Conservation (phyloP, 1,140 invertebrate genomes). For the Hycleus cichorii region DNA sequence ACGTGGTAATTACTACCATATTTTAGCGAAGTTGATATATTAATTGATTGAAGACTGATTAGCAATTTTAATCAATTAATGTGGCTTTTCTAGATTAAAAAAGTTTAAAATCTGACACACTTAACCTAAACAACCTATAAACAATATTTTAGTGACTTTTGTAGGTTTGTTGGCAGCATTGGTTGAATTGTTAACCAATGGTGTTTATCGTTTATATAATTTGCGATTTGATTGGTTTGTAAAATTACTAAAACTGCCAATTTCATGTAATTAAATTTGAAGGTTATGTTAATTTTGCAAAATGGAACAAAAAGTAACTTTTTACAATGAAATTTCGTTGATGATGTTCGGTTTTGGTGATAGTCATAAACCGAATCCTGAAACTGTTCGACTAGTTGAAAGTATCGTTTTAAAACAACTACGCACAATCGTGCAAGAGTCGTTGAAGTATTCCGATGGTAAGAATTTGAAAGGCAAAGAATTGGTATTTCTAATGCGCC, state of each 20-base stretch:
- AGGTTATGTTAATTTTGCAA: not conserved
- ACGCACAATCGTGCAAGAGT: constrained; percentile 49
- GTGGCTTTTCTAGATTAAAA: too few relatives aligned
- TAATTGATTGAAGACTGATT: too few relatives aligned
- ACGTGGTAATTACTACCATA: constrained; percentile 37
- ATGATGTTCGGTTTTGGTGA: constrained; percentile 73
- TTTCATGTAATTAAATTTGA: not conserved
- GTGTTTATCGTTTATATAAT: not conserved
- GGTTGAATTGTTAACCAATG: too few relatives aligned
- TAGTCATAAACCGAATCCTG: constrained; percentile 53
- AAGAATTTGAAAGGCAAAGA: constrained; percentile 48
- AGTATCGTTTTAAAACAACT: constrained; percentile 59
- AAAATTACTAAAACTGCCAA: not conserved
- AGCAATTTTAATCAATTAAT: too few relatives aligned
- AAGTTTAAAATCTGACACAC: too few relatives aligned
- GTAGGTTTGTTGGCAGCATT: too few relatives aligned
- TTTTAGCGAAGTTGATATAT: constrained; percentile 2
- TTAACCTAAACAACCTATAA: too few relatives aligned
- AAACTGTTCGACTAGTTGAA: constrained; percentile 60
- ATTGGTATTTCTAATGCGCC: constrained; percentile 59
- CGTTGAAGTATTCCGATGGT: constrained; percentile 44
- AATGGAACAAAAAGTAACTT: constrained; percentile 36
- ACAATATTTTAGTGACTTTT: too few relatives aligned
- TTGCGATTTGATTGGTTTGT: not conserved
- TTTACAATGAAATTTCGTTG: constrained; percentile 54